Conservation (phyloP, 2,888 invertebrate species). For the Caenorhabditis drosophilae region DNA sequence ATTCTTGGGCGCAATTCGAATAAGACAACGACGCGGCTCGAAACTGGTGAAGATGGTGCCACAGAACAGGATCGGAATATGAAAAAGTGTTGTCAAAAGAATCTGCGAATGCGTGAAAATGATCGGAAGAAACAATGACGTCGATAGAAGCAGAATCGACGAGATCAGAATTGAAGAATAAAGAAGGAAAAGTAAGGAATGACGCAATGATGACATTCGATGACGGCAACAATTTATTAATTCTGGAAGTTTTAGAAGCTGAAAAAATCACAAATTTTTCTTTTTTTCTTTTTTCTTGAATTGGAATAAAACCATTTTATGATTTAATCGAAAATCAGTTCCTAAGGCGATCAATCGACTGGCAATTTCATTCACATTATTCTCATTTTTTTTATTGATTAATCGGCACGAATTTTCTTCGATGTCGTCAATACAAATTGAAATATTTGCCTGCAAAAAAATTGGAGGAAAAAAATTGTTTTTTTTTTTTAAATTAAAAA, state of each 20-base stretch:
- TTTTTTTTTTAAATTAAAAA: not conserved
- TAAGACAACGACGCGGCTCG: constrained; percentile 27
- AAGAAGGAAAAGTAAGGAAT: constrained; percentile 20
- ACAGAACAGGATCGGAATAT: constrained; percentile 36
- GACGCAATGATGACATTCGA: constrained; percentile 34
- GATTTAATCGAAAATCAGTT: constrained; percentile 39
- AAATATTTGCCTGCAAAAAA: constrained; percentile 37
- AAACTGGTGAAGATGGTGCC: constrained; percentile 40
- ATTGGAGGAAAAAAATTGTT: too few relatives aligned
- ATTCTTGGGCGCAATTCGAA: constrained; percentile 43
- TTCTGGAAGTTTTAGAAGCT: constrained; percentile 32
- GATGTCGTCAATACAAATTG: constrained; percentile 35
- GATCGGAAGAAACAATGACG: constrained; percentile 36
- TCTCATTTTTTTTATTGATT: not conserved
- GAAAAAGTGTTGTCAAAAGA: constrained; percentile 30
- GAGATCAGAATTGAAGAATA: constrained; percentile 21
- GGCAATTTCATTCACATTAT: constrained; percentile 35
- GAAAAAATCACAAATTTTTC: constrained; percentile 7
- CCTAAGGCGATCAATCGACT: constrained; percentile 35
- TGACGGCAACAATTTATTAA: constrained; percentile 42
- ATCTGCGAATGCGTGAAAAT: constrained; percentile 38
- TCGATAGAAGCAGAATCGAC: constrained; percentile 24
- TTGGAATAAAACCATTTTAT: constrained; percentile 15
- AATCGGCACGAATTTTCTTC: constrained; percentile 25
- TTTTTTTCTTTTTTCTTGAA: not conserved